phyloP scores from a whole-genome alignment of 1,140 invertebrate species.

The Gonioctena quinquepunctata region DNA sequence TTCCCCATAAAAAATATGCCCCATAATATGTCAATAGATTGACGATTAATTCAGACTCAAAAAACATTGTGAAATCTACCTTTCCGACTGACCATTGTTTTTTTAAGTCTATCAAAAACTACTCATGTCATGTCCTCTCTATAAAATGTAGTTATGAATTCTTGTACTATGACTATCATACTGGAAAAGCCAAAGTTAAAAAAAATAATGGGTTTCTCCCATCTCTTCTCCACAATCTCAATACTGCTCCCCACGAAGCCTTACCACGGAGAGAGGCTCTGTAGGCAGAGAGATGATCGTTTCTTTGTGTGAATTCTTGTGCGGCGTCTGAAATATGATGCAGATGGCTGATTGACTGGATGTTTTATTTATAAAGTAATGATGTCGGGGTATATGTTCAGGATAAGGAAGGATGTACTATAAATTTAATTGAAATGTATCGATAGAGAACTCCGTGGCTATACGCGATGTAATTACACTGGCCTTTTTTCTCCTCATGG shows the following conservation, averaged over 20 bases:
- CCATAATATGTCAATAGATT: too few relatives aligned
- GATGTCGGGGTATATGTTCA: conserved; percentile 22
- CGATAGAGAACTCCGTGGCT: conserved; percentile 28
- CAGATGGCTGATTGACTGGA: conserved; percentile 25
- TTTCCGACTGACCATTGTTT: too few relatives aligned
- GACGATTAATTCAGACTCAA: too few relatives aligned
- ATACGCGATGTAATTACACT: conserved; percentile 31
- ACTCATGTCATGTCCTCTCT: too few relatives aligned
- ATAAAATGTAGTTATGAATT: too few relatives aligned
- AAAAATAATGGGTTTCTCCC: too few relatives aligned
- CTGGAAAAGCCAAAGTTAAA: too few relatives aligned
- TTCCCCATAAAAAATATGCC: too few relatives aligned
- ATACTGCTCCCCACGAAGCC: neutral
- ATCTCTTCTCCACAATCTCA: neutral
- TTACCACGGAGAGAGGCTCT: too few relatives aligned
- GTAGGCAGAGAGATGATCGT: neutral
- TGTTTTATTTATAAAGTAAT: conserved; percentile 42
- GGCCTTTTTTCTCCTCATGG: conserved; percentile 23
- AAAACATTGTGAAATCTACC: too few relatives aligned
- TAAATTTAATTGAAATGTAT: conserved; percentile 43
- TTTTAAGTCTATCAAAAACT: too few relatives aligned
- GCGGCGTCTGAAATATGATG: conserved; percentile 32
- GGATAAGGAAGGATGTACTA: conserved; percentile 34
- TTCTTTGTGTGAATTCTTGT: conserved; percentile 24
- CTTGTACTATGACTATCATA: too few relatives aligned